A percentile compares a stretch with the other conserved stretches of the same genome.
Evolutionary conservation across 2,113 vertebrate genomes (phyloP).

Genomic region (Sphyrna mokarran): DNA sequence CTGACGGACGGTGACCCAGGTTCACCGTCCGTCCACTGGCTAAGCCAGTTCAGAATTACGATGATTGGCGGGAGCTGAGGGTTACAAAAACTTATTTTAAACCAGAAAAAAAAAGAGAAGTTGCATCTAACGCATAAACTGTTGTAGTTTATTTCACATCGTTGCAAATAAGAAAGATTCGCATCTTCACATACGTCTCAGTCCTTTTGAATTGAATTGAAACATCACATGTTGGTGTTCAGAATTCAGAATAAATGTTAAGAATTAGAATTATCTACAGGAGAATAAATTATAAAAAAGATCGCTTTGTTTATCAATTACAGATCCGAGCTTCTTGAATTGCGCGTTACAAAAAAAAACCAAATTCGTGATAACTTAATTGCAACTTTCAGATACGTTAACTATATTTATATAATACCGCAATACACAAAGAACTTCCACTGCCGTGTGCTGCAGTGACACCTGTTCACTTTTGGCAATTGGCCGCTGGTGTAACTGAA

Average conservation of each 20-base stretch:
- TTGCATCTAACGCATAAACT: neutral
- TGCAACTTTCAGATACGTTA: neutral
- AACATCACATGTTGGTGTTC: neutral
- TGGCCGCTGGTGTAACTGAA: neutral
- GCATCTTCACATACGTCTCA: neutral
- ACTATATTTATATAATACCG: neutral
- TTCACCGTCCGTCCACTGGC: too few relatives aligned
- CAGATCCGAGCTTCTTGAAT: neutral
- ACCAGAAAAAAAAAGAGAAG: neutral
- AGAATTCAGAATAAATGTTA: neutral
- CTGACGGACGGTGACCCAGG: neutral
- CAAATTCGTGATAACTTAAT: neutral
- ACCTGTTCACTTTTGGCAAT: slow-evolving; percentile 21
- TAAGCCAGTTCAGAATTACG: neutral
- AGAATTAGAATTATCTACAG: neutral
- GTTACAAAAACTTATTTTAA: neutral
- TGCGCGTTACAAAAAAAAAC: neutral
- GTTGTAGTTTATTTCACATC: neutral
- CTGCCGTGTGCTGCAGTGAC: neutral
- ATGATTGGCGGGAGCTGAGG: neutral
- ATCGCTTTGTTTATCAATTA: neutral
- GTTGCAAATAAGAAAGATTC: neutral
- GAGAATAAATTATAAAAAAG: too few relatives aligned
- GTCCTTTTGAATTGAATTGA: neutral
- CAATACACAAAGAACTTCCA: neutral